Evolutionary conservation across 2,797 vertebrate genomes (phyloP).

Genomic region (Urosaurus nigricauda): DNA sequence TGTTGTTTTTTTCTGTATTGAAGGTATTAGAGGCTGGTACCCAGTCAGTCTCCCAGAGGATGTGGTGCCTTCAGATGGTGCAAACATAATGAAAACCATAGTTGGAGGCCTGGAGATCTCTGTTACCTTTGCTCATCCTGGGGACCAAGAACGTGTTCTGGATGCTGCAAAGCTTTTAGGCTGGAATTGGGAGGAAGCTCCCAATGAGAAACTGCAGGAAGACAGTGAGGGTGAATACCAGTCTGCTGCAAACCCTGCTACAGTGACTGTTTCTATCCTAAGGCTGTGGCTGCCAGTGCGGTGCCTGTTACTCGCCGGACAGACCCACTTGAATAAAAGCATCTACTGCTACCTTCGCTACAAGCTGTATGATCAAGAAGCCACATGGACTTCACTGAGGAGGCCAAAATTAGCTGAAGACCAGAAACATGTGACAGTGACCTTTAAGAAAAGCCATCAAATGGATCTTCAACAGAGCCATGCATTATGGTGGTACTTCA

Average conservation of each 20-base stretch:
- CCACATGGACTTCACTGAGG: constrained; percentile 86
- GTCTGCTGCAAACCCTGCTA: constrained; percentile 51
- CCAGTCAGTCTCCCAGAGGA: constrained; percentile 81
- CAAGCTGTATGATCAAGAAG: constrained; percentile 87
- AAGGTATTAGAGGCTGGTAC: constrained; percentile 95
- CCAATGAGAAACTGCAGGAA: constrained; percentile 51
- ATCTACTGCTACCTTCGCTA: constrained; percentile 93
- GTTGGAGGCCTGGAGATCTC: constrained; percentile 92
- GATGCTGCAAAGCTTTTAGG: constrained; percentile 85
- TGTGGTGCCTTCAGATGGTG: neutral
- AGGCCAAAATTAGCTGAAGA: constrained; percentile 81
- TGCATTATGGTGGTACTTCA: constrained; percentile 91
- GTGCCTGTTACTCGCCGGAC: constrained; percentile 85
- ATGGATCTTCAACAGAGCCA: constrained; percentile 82
- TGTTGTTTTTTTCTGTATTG: neutral
- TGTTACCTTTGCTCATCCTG: constrained; percentile 84
- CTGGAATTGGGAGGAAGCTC: constrained; percentile 76
- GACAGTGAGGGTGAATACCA: constrained; percentile 62
- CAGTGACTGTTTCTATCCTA: constrained; percentile 84
- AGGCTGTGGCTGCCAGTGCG: constrained; percentile 89
- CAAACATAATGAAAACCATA: constrained; percentile 67
- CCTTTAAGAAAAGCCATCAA: constrained; percentile 82
- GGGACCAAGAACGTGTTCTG: constrained; percentile 87
- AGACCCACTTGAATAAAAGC: constrained; percentile 79
- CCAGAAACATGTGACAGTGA: constrained; percentile 75